Evolutionary conservation across 2,888 invertebrate genomes (phyloP), one percentile per base, ranked within the genome.

Genomic region (Eretmocerus hayati): DNA sequence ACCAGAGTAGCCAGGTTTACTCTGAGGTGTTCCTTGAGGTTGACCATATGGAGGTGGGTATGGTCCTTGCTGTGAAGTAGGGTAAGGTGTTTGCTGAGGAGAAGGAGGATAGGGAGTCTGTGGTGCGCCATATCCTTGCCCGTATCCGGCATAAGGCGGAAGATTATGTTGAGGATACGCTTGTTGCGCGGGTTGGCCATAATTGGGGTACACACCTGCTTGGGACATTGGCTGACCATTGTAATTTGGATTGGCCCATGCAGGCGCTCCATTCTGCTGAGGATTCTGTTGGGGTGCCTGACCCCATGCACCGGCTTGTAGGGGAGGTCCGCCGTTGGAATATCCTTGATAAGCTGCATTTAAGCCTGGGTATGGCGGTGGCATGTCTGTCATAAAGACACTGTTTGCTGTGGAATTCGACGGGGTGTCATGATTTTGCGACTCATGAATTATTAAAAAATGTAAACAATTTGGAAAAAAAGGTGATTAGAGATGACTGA

Each of bases 311-410:
- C 64, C 63, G 33, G 61, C 62, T 9, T 57, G 58, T 46, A 52
- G 50, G 18, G 47, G 51, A 4, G 37, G 2, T 21, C 57, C 63
- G 16, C 62, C 57, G 8, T 59, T 63, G 1, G 66, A 63, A 74
- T n/a, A n/a, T 11, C 72, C 75, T 46, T 67, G 69, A 55, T 73
- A 73, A 9, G 64, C 61, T 13, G 74, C 68, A 51, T 77, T 81
- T 56, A 95, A 84, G 49, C 95, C 95, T 15, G 94, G 93, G 74
- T 95, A 95, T 3, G 95, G 95, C 39, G 94, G 94, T 21, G 95
- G 94, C 69, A 83, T 87, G 69, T 90, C 87, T 38, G 87, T 87
- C 78, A 91, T 88, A 71, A 83, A 95, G 21, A 95, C 93, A 19
- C 84, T 83, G 71, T 88, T 87, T 23, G 86, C 83, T 69, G 83